Evolutionary conservation across 2,113 vertebrate genomes (phyloP).

Genomic region (Passerina amoena): DNA sequence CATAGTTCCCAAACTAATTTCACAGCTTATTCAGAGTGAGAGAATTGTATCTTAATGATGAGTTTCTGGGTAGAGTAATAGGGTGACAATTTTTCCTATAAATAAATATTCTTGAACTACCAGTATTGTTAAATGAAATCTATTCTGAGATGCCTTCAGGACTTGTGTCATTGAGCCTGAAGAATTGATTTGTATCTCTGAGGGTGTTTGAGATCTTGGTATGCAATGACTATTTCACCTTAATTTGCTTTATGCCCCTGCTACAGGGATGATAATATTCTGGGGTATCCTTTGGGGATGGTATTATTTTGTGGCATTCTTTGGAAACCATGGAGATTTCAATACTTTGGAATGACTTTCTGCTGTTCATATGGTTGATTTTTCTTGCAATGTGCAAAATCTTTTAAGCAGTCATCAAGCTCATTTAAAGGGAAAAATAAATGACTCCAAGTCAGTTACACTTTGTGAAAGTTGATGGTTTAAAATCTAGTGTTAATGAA

Average conservation of each 20-base stretch:
- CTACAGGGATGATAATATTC: neutral
- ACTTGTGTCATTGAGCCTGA: neutral
- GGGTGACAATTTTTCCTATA: neutral
- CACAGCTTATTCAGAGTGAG: neutral
- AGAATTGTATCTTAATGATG: neutral
- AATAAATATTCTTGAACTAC: neutral
- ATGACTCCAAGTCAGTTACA: slow-evolving; percentile 18
- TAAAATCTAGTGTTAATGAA: slow-evolving; percentile 46
- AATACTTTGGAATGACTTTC: neutral
- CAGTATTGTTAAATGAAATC: neutral
- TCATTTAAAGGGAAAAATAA: slow-evolving; percentile 42
- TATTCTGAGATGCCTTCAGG: neutral
- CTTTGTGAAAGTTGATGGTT: slow-evolving; percentile 33
- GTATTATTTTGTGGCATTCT: neutral
- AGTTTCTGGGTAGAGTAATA: neutral
- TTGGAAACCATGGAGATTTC: neutral
- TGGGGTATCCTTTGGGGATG: neutral
- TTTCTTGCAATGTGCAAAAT: neutral
- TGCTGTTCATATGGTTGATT: neutral
- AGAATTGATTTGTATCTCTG: neutral
- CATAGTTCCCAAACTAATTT: neutral
- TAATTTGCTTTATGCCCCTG: neutral
- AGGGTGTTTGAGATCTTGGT: neutral
- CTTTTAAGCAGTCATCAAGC: neutral
- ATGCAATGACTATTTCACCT: neutral